These are phyloP conservation scores for Bombus confusus DNA, from an alignment of 1,140 invertebrate genomes.

Conservation along the genomic window DNA sequence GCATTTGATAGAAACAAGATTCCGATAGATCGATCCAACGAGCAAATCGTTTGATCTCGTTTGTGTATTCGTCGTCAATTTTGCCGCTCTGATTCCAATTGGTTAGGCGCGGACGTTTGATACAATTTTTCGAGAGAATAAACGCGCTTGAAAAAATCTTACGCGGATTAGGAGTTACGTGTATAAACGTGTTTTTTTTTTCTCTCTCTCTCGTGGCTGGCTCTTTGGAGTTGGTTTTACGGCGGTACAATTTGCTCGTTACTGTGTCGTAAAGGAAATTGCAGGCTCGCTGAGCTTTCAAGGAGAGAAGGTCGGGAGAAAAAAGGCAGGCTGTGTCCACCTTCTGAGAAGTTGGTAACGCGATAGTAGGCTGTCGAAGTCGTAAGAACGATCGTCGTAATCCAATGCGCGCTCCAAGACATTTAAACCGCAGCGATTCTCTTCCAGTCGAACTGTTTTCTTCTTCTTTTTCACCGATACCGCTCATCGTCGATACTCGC, in stretches of 20 bases:
- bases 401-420: conserved; percentile 33
- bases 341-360: conserved; percentile 41
- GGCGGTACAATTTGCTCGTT: not conserved
- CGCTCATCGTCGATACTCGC: not conserved
- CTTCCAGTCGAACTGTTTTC: conserved; percentile 9
- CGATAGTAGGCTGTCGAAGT: conserved; percentile 42
- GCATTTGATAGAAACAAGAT: not conserved
- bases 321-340: not conserved
- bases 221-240: not conserved
- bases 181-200: not conserved
- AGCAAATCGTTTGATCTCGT: too few relatives aligned
- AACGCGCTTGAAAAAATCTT: not conserved
- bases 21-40: not conserved
- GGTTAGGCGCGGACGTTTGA: not conserved
- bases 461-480: not conserved
- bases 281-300: not conserved
- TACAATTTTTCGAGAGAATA: not conserved
- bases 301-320: not conserved
- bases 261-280: not conserved
- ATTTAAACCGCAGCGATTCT: conserved; percentile 41
- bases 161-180: not conserved
- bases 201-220: not conserved
- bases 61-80: not conserved
- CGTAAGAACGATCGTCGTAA: conserved; percentile 43
- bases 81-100: not conserved